Percentiles rank a stretch among this genome's conserved stretches.
phyloP scores from a whole-genome alignment of 2,888 invertebrate genomes.

The Amphipoea lucens region DNA sequence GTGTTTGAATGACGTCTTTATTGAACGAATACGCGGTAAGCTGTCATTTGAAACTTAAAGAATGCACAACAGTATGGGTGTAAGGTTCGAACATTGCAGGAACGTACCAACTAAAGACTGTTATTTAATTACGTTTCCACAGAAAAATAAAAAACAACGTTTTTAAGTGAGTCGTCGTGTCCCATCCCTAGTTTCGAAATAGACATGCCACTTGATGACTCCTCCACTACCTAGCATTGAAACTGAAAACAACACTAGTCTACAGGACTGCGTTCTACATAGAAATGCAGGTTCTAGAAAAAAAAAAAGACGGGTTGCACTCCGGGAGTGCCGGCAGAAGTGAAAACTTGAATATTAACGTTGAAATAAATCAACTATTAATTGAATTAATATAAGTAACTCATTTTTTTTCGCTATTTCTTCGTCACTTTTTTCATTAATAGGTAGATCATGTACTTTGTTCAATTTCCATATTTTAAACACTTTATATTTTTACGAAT shows the following conservation, averaged over 20 bases:
- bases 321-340: no score
- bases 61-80: slow-evolving; percentile 33
- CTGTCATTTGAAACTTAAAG: slow-evolving; percentile 27
- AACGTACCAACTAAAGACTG: not conserved
- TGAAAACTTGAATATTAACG: no score
- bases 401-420: no score
- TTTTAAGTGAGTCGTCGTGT: not conserved
- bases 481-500: no score
- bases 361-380: no score
- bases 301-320: no score
- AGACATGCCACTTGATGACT: slow-evolving; percentile 88
- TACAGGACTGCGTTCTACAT: slow-evolving; percentile 35
- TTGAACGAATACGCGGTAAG: slow-evolving; percentile 28
- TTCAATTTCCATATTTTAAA: no score
- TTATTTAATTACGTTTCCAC: no score
- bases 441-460: no score
- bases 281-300: slow-evolving; percentile 40
- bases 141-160: no score
- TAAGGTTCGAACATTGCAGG: slow-evolving; percentile 2
- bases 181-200: slow-evolving; percentile 81
- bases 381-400: no score
- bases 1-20: slow-evolving; percentile 35
- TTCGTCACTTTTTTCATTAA: no score
- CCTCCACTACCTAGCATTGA: slow-evolving; percentile 79
- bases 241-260: slow-evolving; percentile 74